phyloP scores from a whole-genome alignment of 35 echinoderm and acorn worm species.

The Apostichopus parvimensis region DNA sequence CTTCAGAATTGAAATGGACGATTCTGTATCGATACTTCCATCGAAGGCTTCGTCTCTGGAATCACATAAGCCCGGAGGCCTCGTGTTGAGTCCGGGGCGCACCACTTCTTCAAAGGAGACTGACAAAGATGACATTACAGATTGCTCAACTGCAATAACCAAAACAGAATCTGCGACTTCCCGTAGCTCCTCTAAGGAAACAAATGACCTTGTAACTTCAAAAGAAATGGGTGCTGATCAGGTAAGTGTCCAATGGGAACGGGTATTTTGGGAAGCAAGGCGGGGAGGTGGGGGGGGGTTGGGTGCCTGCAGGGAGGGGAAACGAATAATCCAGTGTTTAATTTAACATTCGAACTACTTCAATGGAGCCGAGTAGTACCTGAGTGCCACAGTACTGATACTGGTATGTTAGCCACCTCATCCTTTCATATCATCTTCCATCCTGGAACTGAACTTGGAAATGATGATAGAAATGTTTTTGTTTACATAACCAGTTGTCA shows the following conservation, averaged over 20 bases:
- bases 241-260: conserved; percentile 44
- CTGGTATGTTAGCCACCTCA: too few species aligned
- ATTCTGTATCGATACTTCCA: conserved; percentile 29
- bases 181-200: neutral
- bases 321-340: too few species aligned
- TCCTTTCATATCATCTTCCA: too few species aligned
- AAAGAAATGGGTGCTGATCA: conserved; percentile 92
- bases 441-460: too few species aligned
- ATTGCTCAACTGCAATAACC: conserved; percentile 27
- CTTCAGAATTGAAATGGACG: conserved; percentile 65
- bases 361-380: too few species aligned
- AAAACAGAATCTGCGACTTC: neutral
- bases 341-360: too few species aligned
- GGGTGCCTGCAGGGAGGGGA: too few species aligned
- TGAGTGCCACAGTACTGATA: too few species aligned
- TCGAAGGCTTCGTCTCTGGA: neutral
- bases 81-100: conserved; percentile 2
- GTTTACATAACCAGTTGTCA: too few species aligned
- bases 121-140: conserved; percentile 34
- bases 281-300: too few species aligned
- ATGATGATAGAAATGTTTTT: too few species aligned
- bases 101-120: conserved; percentile 1
- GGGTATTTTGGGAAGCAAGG: too few species aligned
- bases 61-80: conserved; percentile 28
- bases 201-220: conserved; percentile 61